Conservation (phyloP, 2,113 vertebrate species). For the Andinoacara biseriatus region DNA sequence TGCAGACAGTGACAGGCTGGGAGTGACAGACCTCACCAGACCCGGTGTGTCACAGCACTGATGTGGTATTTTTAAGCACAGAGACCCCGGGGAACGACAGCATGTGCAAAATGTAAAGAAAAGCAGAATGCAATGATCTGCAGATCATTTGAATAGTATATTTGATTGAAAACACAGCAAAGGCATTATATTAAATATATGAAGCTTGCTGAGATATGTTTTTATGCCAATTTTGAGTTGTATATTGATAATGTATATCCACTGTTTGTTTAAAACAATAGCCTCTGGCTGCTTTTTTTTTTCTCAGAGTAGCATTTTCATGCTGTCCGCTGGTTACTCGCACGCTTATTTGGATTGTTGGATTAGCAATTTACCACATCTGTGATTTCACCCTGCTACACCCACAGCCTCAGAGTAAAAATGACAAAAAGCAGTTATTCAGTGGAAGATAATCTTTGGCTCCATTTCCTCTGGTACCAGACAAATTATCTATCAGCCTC, state of each 20-base stretch:
- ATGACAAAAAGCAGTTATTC: background rate
- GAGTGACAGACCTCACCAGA: accelerated
- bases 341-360: conserved; percentile 24
- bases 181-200: background rate
- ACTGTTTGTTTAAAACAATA: background rate
- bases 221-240: accelerated
- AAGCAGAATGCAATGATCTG: background rate
- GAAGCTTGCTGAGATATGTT: background rate
- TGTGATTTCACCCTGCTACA: background rate
- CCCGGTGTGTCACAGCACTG: background rate
- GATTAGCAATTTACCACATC: conserved; percentile 16
- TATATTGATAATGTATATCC: background rate
- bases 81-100: background rate
- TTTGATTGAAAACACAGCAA: background rate
- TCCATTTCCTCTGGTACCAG: background rate
- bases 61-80: background rate
- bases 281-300: background rate
- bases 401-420: background rate
- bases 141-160: background rate
- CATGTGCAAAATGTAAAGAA: background rate
- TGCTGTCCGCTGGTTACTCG: background rate
- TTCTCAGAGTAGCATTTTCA: background rate
- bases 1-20: too few species aligned
- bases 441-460: conserved; percentile 14
- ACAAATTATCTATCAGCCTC: background rate